Base-by-base conservation (phyloP, 2,797 vertebrate species). In the Fringilla coelebs region DNA sequence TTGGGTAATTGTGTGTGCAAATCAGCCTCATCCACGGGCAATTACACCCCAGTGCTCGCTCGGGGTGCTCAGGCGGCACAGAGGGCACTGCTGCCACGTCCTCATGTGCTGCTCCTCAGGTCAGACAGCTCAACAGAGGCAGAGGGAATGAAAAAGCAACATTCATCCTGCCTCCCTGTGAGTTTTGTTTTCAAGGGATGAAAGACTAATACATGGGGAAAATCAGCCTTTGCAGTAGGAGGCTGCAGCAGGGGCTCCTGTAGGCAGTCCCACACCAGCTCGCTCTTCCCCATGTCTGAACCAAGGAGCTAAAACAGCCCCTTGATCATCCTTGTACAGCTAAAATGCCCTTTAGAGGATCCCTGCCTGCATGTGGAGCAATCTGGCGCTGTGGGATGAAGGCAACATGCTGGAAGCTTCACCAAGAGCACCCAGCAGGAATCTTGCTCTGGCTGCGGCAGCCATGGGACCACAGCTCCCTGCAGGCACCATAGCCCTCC, bases 1-100 rank as follows among this genome's bases (percentile, higher is more conserved):
- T 89, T 36, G 90, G 90, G 89, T 94, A 95, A 96, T 52, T 79
- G 65, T 1, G 6, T 83, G 92, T 78, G 77, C 65, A 89, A 90
- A 95, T 92, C 55, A 2, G 48, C 31, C 36, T 20, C 88, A 95
- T 52, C n/a, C 90, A 92, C 1, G 41, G 77, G 51, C 78, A 92
- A 96, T 97, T 94, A 89, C 88, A 63, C 78, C 54, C 3, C 3
- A 0, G n/a, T 4, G 8, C 57, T 54, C 4, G 0, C 70, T 32
- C 13, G 0, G 14, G 19, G 54, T 41, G 61, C 55, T 77, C 28
- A 2, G 71, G 66, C 78, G 74, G 76, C 17, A 2, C 68, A 32
- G 41, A 52, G 57, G 51, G 55, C 83, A 86, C 70, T 5, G 7
- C 58, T 83, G 34, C 85, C 85, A 40, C 2, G 0, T 31, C 77